Evolutionary conservation across 2,888 invertebrate species (phyloP), one percentile per base, ranked within the genome.

Genomic region (Eucera pruinosa): DNA sequence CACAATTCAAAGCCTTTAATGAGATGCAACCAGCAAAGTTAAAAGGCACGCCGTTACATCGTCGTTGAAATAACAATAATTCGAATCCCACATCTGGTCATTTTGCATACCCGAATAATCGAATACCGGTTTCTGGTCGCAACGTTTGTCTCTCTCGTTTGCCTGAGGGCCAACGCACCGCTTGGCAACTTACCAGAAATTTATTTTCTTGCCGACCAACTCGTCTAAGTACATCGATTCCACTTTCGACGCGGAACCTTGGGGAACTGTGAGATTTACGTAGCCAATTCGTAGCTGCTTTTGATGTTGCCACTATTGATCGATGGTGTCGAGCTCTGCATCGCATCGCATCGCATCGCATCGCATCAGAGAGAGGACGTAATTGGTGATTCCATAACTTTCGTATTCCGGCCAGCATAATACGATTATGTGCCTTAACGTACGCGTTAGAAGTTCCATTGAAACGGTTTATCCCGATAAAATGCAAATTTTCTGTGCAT

Each of bases 61-160:
- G 36, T 55, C 39, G 45, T 25, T 25, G 72, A 79, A 78, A 80
- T 86, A 86, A 85, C 81, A 82, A 84, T 83, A 86, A 85, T 81
- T 80, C 65, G 76, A 72, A 61, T 64, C 65, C 45, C 69, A 57
- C 75, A 81, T 79, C 80, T 79, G 83, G 80, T 78, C 78, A 83
- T 78, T 86, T 82, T 79, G 84, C 87, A 83, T 81, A 86, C 78
- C 80, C 82, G 80, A 84, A 84, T 87, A 84, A 87, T 82, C 86
- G 69, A 52, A 64, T 82, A 75, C 83, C 69, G 75, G 78, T 72
- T 81, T 57, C 73, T 33, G n/a, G 60, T 61, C 50, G 48, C 71
- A 74, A 64, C 76, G 67, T 48, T 69, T 45, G 43, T 52, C 81
- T 33, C 65, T 57, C 50, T 27, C 66, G 55, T 36, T 13, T 57